phyloP scores from a whole-genome alignment of 2,113 vertebrate genomes.

The Silurus glanis region DNA sequence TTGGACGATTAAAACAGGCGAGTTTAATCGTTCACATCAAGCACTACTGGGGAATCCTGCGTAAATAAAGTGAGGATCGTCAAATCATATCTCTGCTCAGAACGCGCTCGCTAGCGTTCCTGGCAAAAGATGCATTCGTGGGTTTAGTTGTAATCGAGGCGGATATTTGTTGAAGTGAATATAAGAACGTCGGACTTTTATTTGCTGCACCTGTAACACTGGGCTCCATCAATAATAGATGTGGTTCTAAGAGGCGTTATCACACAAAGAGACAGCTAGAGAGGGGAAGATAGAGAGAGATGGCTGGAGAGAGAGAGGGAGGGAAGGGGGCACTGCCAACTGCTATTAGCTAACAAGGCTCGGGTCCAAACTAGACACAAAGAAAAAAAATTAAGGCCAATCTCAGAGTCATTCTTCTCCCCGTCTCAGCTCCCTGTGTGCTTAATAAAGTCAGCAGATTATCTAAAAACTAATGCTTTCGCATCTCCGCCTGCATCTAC shows the following conservation, averaged over 20 bases:
- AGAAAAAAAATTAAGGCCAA: slow-evolving; percentile 49
- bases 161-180: slow-evolving; percentile 1
- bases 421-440: slow-evolving; percentile 42
- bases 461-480: slow-evolving; percentile 55
- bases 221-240: slow-evolving; percentile 69
- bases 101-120: neutral
- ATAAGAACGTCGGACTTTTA: neutral
- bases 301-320: slow-evolving; percentile 47
- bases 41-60: neutral
- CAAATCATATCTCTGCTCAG: neutral
- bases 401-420: slow-evolving; percentile 47
- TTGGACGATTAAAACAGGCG: neutral
- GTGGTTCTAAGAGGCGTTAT: slow-evolving; percentile 68
- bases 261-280: slow-evolving; percentile 67
- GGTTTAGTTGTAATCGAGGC: neutral
- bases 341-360: slow-evolving; percentile 65
- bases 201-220: slow-evolving; percentile 34
- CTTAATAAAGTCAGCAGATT: slow-evolving; percentile 59
- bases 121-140: neutral
- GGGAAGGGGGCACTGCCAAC: slow-evolving; percentile 64
- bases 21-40: neutral
- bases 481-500: slow-evolving; percentile 55
- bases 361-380: slow-evolving; percentile 55
- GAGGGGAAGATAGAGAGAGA: slow-evolving; percentile 3
- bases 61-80: neutral